These are phyloP conservation scores for Mercenaria mercenaria DNA, from an alignment of 1,140 invertebrate species.

Conservation along the genomic window DNA sequence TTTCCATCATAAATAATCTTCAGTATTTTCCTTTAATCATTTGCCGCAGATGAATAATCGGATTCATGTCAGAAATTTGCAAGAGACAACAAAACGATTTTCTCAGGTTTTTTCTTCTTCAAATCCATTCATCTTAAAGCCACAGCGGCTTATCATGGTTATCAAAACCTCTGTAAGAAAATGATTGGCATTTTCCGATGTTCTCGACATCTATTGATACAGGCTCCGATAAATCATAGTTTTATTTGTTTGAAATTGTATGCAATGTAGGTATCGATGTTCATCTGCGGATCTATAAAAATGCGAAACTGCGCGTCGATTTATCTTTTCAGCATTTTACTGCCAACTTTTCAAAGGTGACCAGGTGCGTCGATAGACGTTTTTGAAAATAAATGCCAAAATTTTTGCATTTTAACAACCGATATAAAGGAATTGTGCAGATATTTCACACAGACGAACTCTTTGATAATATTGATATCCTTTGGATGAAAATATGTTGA, in stretches of 20 bases:
- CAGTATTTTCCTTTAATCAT: slow-evolving; percentile 1
- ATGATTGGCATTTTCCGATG: slow-evolving; percentile 27
- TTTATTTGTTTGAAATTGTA: slow-evolving; percentile 43
- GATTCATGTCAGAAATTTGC: not conserved
- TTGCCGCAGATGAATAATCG: not conserved
- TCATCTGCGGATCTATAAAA: not conserved
- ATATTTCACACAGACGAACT: not conserved
- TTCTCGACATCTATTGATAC: not conserved
- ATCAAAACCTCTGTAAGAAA: slow-evolving; percentile 4
- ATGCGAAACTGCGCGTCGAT: not conserved
- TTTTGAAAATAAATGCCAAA: not conserved
- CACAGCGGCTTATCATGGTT: slow-evolving; percentile 2
- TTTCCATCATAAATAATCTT: slow-evolving; percentile 9
- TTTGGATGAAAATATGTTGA: not conserved
- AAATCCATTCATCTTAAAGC: slow-evolving; percentile 15
- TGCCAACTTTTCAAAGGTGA: not conserved
- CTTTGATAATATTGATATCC: not conserved
- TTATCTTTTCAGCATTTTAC: not conserved
- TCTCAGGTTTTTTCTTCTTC: not conserved
- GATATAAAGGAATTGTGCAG: slow-evolving; percentile 13
- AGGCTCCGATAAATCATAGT: not conserved
- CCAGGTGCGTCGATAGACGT: not conserved
- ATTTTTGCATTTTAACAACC: not conserved
- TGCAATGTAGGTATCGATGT: not conserved
- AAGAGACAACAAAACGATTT: not conserved